Conservation (phyloP, 2,797 vertebrate genomes). For the Danio aesculapii region DNA sequence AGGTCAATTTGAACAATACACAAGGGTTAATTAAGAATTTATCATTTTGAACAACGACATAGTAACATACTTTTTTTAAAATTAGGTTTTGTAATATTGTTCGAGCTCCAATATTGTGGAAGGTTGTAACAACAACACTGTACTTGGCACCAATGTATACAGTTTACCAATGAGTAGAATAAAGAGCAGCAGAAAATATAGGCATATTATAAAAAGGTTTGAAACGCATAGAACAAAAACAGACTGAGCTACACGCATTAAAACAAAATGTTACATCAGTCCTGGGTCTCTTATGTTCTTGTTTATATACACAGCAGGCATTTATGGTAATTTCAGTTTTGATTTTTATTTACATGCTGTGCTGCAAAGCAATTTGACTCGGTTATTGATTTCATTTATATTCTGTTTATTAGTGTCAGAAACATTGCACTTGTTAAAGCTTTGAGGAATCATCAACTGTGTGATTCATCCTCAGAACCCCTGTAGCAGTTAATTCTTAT, state of each 20-base stretch:
- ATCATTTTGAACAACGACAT: not conserved
- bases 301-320: not conserved
- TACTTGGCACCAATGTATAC: not conserved
- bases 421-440: not conserved
- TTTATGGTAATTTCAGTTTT: not conserved
- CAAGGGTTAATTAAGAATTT: not conserved
- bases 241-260: not conserved
- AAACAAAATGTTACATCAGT: slow-evolving; percentile 2
- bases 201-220: not conserved
- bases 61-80: not conserved
- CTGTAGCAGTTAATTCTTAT: not conserved
- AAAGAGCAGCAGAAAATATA: not conserved
- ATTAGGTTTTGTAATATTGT: not conserved
- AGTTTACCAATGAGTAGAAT: not conserved
- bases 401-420: not conserved
- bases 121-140: not conserved
- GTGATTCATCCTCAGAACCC: not conserved
- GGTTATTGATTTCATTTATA: not conserved
- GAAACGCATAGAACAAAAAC: not conserved
- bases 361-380: not conserved
- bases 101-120: not conserved
- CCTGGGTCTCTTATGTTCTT: not conserved
- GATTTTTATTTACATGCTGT: not conserved
- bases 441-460: not conserved
- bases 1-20: too few species aligned